A percentile compares a stretch with the other conserved stretches of the same genome.
These are phyloP conservation scores for Ceratosolen fusciceps DNA, from an alignment of 1,140 invertebrate genomes.

Conservation along the genomic window DNA sequence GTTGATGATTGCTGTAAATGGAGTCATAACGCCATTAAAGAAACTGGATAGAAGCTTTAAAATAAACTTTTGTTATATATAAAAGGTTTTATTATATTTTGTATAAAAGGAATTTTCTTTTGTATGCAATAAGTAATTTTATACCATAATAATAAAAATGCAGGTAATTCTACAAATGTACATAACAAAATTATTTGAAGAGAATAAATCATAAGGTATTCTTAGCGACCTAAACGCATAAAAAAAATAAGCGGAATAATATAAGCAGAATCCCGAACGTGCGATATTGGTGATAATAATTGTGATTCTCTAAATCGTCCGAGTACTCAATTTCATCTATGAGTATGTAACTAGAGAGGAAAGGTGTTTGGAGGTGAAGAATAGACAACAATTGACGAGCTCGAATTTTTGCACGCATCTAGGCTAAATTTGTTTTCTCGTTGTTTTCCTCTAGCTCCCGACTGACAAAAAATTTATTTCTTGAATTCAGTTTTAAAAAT, in stretches of 20 bases:
- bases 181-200: too few relatives aligned
- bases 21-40: not conserved
- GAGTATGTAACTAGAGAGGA: not conserved
- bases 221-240: too few relatives aligned
- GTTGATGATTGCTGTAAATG: too few relatives aligned
- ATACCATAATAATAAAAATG: too few relatives aligned
- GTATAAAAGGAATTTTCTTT: too few relatives aligned
- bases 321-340: not conserved
- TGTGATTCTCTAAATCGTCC: slow-evolving; percentile 11
- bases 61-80: slow-evolving; percentile 12
- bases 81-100: not conserved
- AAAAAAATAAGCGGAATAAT: too few relatives aligned
- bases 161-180: too few relatives aligned
- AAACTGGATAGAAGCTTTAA: not conserved
- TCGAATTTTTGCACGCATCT: slow-evolving; percentile 50
- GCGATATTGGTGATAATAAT: slow-evolving; percentile 9
- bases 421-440: slow-evolving; percentile 61
- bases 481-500: too few relatives aligned
- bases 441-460: slow-evolving; percentile 44
- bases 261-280: too few relatives aligned
- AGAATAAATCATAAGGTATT: too few relatives aligned
- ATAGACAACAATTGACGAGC: not conserved
- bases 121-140: too few relatives aligned
- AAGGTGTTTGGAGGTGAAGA: slow-evolving; percentile 15
- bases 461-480: too few relatives aligned